These are phyloP conservation scores for Phalloptychus januarius DNA, from an alignment of 2,797 vertebrate species.

Conservation along the genomic window DNA sequence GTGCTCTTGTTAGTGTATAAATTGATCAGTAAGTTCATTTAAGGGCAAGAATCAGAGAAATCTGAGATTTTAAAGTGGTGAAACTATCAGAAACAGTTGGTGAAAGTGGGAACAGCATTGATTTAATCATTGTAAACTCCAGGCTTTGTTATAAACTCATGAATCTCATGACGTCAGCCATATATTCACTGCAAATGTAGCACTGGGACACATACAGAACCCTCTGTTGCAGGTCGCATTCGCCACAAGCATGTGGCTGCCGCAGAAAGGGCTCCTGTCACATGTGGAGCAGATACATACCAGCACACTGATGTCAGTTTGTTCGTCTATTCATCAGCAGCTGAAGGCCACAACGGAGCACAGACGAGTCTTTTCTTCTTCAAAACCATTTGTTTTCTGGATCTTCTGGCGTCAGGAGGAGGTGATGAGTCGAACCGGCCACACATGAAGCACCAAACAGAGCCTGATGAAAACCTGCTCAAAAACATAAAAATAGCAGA, in stretches of 20 bases:
- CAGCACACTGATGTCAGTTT: constrained; percentile 70
- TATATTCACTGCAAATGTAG: neutral
- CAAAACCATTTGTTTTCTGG: constrained; percentile 22
- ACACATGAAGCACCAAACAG: neutral
- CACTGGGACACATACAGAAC: constrained; percentile 26
- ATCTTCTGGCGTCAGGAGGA: constrained; percentile 1
- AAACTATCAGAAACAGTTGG: constrained; percentile 1
- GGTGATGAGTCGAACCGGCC: neutral
- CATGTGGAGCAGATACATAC: constrained; percentile 70
- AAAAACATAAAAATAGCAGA: neutral
- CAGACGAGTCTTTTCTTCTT: constrained; percentile 2
- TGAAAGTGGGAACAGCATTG: neutral
- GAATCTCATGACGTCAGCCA: constrained; percentile 10
- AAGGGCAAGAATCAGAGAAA: neutral
- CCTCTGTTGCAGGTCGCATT: constrained; percentile 25
- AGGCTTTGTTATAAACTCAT: neutral
- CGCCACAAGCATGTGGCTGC: constrained; percentile 40
- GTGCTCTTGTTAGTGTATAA: too few relatives aligned
- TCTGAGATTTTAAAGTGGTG: neutral
- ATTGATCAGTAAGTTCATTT: neutral
- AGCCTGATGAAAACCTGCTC: neutral
- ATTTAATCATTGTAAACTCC: neutral
- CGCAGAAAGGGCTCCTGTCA: constrained; percentile 66
- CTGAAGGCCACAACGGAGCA: constrained; percentile 46
- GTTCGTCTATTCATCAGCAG: constrained; percentile 64